Conservation (phyloP, 2,113 vertebrate genomes). For the Alethe diademata region DNA sequence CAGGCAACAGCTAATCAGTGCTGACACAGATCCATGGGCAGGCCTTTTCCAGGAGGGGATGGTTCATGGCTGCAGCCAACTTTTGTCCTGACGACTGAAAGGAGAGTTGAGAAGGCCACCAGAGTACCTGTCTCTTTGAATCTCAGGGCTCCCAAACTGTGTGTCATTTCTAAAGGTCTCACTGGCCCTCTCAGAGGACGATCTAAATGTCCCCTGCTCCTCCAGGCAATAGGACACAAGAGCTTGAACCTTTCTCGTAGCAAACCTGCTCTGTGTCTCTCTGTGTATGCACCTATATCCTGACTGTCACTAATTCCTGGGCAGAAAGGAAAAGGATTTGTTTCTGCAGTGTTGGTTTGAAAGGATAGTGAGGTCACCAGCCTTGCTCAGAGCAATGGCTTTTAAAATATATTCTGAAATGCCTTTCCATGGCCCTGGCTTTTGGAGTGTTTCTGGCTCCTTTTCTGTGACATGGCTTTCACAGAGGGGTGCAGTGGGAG, state of each 20-base stretch:
- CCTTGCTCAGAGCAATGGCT: neutral
- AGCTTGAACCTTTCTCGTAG: conserved; percentile 39
- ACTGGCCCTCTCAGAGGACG: conserved; percentile 52
- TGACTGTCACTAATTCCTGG: neutral
- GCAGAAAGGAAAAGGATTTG: neutral
- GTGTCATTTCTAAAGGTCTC: conserved; percentile 78
- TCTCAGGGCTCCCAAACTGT: conserved; percentile 32
- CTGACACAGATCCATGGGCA: conserved; percentile 75
- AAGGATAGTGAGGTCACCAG: neutral
- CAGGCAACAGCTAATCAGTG: conserved; percentile 75
- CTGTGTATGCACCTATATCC: neutral
- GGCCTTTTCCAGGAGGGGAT: conserved; percentile 66
- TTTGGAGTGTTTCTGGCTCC: neutral
- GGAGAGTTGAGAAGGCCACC: conserved; percentile 66
- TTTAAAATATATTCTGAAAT: neutral
- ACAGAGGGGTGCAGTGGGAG: neutral
- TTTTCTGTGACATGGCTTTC: neutral
- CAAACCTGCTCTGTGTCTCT: neutral
- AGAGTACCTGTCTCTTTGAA: conserved; percentile 75
- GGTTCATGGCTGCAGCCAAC: conserved; percentile 56
- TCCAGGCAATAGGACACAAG: conserved; percentile 63
- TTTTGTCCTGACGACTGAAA: conserved; percentile 38
- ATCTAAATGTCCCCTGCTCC: conserved; percentile 78
- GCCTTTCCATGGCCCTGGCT: neutral
- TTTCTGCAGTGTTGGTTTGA: neutral